Conservation (phyloP, 2,113 vertebrate genomes). For the Alligator sinensis region DNA sequence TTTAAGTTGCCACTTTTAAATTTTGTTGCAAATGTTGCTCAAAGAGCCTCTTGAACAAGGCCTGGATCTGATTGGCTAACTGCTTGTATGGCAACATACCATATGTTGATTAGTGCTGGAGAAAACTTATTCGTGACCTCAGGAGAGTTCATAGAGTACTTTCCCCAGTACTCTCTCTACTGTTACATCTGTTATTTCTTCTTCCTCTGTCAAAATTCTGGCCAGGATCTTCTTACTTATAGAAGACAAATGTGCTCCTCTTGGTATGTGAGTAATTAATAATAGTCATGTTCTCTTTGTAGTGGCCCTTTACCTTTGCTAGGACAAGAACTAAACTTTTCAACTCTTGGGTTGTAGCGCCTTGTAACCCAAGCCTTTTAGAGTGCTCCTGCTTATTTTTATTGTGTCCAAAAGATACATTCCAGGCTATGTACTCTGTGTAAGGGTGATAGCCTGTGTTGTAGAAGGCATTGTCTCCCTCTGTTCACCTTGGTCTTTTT, state of each 20-base stretch:
- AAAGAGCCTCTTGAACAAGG: too few species aligned
- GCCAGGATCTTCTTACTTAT: too few species aligned
- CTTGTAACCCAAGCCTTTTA: background rate
- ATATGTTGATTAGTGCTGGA: background rate
- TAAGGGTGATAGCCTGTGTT: rapidly evolving
- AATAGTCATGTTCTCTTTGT: rapidly evolving
- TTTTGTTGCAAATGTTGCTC: background rate
- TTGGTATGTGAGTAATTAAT: background rate
- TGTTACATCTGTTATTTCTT: rapidly evolving
- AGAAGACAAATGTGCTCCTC: rapidly evolving
- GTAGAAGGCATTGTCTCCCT: background rate
- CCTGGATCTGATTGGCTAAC: too few species aligned
- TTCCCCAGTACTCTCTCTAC: background rate
- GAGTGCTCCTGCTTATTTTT: background rate
- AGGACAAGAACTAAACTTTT: background rate
- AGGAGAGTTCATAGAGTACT: background rate
- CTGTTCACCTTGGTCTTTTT: background rate
- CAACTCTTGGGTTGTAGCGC: rapidly evolving
- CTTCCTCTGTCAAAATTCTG: background rate
- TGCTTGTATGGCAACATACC: background rate
- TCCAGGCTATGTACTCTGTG: background rate
- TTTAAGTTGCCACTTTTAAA: background rate
- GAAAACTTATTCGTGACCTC: background rate
- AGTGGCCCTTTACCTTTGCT: background rate
- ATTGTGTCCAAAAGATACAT: background rate